phyloP scores from a whole-genome alignment of 2,888 invertebrate genomes.

The Odontomyia ornata region DNA sequence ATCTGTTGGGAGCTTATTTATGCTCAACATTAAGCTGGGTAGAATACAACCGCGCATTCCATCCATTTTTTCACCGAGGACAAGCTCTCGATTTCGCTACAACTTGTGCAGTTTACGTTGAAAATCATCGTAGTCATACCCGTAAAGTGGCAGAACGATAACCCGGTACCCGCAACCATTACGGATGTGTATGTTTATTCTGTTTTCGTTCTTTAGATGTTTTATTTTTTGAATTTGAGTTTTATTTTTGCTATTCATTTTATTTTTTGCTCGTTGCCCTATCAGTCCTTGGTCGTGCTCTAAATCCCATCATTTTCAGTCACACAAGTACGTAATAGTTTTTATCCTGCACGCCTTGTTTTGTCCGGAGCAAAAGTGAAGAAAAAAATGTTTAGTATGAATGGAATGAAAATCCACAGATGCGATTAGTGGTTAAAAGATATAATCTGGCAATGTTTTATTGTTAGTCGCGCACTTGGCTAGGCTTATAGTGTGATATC shows the following conservation, averaged over 20 bases:
- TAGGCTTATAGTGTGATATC: too few species aligned
- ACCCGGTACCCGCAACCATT: not conserved
- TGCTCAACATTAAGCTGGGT: conserved; percentile 49
- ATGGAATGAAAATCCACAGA: conserved; percentile 8
- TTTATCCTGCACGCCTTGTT: conserved; percentile 16
- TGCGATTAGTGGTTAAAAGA: conserved; percentile 37
- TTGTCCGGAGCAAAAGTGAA: conserved; percentile 3
- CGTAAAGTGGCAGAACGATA: not conserved
- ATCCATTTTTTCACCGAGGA: conserved; percentile 38
- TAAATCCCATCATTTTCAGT: conserved; percentile 34
- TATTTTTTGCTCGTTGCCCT: too few species aligned
- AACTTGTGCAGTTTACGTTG: not conserved
- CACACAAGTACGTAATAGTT: conserved; percentile 31
- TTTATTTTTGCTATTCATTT: too few species aligned
- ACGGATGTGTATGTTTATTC: not conserved
- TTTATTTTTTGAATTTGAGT: too few species aligned
- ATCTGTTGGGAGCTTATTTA: conserved; percentile 49
- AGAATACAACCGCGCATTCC: conserved; percentile 38
- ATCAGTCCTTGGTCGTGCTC: conserved; percentile 8
- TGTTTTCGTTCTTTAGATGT: not conserved
- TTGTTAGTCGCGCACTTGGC: not conserved
- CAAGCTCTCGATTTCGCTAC: conserved; percentile 37
- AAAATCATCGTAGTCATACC: not conserved
- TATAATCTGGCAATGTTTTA: conserved; percentile 34
- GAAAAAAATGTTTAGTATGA: conserved; percentile 3